A percentile compares a stretch with the other conserved stretches of the same genome.
phyloP scores from a whole-genome alignment of 1,140 invertebrate genomes.

The Dermatophagoides farinae region DNA sequence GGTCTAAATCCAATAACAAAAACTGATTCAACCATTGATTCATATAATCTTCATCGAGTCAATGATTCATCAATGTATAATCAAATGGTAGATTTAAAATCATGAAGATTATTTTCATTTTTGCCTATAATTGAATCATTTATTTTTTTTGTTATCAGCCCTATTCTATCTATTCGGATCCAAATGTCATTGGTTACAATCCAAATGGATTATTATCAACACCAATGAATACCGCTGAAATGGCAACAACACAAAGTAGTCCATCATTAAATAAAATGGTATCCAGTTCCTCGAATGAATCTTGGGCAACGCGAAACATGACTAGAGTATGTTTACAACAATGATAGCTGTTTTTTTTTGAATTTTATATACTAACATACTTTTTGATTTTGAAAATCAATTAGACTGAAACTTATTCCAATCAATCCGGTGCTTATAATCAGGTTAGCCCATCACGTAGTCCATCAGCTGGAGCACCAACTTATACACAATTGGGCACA shows the following conservation, averaged over 20 bases:
- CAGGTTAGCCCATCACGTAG: conserved; percentile 53
- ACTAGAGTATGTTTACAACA: conserved; percentile 18
- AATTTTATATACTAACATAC: not conserved
- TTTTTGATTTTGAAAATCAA: conserved; percentile 21
- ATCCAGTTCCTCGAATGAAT: conserved; percentile 16
- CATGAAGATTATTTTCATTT: not conserved
- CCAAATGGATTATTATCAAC: not conserved
- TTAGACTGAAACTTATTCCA: conserved; percentile 22
- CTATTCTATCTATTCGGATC: conserved; percentile 2
- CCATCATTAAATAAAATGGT: conserved; percentile 8
- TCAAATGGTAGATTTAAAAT: not conserved
- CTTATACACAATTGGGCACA: conserved; percentile 59
- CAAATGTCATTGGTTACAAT: not conserved
- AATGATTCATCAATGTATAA: conserved; percentile 5
- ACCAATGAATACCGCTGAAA: not conserved
- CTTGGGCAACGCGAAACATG: conserved; percentile 19
- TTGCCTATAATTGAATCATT: no score
- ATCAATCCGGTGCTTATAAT: conserved; percentile 31
- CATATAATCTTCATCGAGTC: not conserved
- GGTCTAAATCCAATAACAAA: not conserved
- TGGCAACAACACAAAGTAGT: not conserved
- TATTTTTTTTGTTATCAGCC: not conserved
- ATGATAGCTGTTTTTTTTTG: not conserved
- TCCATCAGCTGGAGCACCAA: conserved; percentile 44
- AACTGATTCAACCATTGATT: not conserved